Evolutionary conservation across 2,888 invertebrate genomes (phyloP), one percentile per base, ranked within the genome.

Genomic region (Crioceris asparagi): DNA sequence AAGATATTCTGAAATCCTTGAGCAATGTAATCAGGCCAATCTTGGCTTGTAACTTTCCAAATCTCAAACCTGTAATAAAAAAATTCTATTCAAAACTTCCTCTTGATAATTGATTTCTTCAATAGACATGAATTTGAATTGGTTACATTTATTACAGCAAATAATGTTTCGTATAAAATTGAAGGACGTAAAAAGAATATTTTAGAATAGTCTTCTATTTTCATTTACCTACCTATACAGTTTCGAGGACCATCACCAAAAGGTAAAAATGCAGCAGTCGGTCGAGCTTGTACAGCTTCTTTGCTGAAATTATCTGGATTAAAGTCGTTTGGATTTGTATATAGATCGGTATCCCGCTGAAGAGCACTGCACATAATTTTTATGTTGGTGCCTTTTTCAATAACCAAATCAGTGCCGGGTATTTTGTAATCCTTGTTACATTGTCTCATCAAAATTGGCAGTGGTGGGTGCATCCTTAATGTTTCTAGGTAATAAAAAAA

Each of bases 261-360:
- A 1, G 73, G 48, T 34, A 47, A 4, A 19, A 39, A 46, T 8
- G 45, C 34, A 27, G 39, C 37, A 14, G 40, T 39, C 7, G 42
- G 45, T 17, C 47, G 35, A 17, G 39, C 41, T 0, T 35, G 62
- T 40, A 71, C 72, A 12, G 67, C 67, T 32, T 70, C 68, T 5
- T 64, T 59, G 1, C 65, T 55, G 56, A 77, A 78, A 41, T 77
- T 64, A 15, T 76, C 73, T 0, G 78, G 77, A 35, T 71, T 67
- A 43, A 77, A 78, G 17, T 63, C 64, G 1, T 73, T 66, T 1
- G 79, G 79, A 4, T 78, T 65, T 1, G 72, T 70, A 38, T 47
- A 52, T 39, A 48, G 44, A 25, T 51, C 47, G 7, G 47, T 43
- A 42, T 54, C 52, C 27, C 11, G 17, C n/a, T 43, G 45, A 7